A percentile compares a stretch with the other conserved stretches of the same genome.
Evolutionary conservation across 2,113 vertebrate genomes (phyloP).

Genomic region (Cromileptes altivelis): DNA sequence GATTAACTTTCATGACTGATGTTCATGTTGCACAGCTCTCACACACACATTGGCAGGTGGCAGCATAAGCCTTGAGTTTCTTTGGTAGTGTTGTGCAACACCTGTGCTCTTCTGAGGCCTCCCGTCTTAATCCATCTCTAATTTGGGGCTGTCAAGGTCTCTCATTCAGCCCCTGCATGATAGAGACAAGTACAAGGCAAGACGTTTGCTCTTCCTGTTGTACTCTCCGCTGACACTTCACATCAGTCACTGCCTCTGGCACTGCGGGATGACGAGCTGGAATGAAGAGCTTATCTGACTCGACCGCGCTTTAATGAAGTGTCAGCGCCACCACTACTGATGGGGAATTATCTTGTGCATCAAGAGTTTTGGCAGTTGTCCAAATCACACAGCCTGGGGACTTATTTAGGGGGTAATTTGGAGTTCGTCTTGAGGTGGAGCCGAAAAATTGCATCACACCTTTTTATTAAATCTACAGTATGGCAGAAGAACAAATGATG

Average conservation of each 20-base stretch:
- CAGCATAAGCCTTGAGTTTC: not conserved
- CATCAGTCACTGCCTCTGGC: constrained; percentile 57
- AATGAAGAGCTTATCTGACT: constrained; percentile 43
- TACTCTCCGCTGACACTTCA: constrained; percentile 35
- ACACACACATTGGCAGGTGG: not conserved
- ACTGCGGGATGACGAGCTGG: constrained; percentile 34
- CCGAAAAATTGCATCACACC: constrained; percentile 7
- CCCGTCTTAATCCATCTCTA: not conserved
- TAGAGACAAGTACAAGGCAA: constrained; percentile 43
- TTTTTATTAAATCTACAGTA: constrained; percentile 24
- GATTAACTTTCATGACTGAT: not conserved
- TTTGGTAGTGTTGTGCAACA: constrained; percentile 10
- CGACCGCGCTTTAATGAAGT: constrained; percentile 58
- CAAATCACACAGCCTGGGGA: constrained; percentile 11
- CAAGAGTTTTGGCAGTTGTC: constrained; percentile 50
- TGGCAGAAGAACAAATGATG: not conserved
- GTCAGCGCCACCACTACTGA: constrained; percentile 43
- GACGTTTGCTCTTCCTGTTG: constrained; percentile 43
- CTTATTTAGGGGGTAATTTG: constrained; percentile 7
- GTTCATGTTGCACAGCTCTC: not conserved
- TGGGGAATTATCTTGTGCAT: constrained; percentile 53
- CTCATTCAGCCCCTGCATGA: not conserved
- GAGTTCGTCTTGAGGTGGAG: constrained; percentile 13
- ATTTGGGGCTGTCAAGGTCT: constrained; percentile 36
- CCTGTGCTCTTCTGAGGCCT: constrained; percentile 18